Percentiles rank a stretch among this genome's conserved stretches.
Evolutionary conservation across 2,113 vertebrate species (phyloP).

Genomic region (Thermophis baileyi): DNA sequence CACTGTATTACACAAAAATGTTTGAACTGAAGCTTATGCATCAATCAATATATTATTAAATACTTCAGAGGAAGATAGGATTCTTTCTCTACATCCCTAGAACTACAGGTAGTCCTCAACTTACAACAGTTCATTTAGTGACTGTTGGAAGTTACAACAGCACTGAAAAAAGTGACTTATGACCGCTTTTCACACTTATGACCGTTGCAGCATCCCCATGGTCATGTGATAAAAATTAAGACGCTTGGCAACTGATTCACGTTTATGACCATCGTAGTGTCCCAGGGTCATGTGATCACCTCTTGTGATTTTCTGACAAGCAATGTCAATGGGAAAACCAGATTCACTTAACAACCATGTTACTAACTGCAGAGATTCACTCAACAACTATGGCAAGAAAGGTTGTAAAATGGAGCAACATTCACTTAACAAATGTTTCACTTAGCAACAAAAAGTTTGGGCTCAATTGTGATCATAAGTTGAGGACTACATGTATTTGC

Average conservation of each 20-base stretch:
- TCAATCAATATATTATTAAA: not conserved
- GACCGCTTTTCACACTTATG: not conserved
- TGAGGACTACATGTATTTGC: not conserved
- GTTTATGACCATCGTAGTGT: not conserved
- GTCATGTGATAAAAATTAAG: not conserved
- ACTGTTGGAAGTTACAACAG: not conserved
- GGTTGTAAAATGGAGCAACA: not conserved
- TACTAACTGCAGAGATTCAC: not conserved
- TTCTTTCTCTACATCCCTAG: not conserved
- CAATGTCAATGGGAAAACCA: not conserved
- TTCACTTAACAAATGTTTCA: not conserved
- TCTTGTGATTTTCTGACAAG: not conserved
- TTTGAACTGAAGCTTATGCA: not conserved
- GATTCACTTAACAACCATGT: not conserved
- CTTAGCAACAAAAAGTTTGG: not conserved
- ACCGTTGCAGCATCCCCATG: not conserved
- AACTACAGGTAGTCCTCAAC: not conserved
- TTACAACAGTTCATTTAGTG: not conserved
- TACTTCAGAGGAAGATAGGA: not conserved
- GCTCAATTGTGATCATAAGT: not conserved
- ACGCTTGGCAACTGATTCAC: accelerated
- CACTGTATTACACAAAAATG: not conserved
- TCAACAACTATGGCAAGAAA: not conserved
- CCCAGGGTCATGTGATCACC: not conserved
- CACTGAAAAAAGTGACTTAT: not conserved